Percentiles rank a stretch among this genome's conserved stretches.
Evolutionary conservation across 2,797 vertebrate genomes (phyloP).

Genomic region (Ambastaia sidthimunki): DNA sequence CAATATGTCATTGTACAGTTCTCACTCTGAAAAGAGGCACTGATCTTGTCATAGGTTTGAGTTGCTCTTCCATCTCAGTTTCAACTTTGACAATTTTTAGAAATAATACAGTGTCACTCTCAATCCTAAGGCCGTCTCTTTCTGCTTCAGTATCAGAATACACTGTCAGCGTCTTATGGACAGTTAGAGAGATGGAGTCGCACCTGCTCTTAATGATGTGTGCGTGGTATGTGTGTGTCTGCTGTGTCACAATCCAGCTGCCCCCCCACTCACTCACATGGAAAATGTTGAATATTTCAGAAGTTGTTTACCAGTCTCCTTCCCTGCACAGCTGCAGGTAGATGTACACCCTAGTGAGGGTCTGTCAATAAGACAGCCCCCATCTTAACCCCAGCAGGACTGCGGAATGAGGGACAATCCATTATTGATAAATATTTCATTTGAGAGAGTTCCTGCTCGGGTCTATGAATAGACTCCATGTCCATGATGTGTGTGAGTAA

Average conservation of each 20-base stretch:
- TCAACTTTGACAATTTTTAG: constrained; percentile 41
- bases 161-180: constrained; percentile 49
- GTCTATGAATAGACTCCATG: constrained; percentile 5
- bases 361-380: constrained; percentile 33
- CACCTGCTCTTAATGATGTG: constrained; percentile 50
- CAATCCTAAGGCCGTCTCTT: constrained; percentile 19
- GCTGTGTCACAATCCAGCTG: constrained; percentile 41
- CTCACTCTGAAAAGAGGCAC: background rate
- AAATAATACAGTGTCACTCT: constrained; percentile 25
- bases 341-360: constrained; percentile 26
- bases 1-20: constrained; percentile 14
- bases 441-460: constrained; percentile 6
- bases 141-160: constrained; percentile 40
- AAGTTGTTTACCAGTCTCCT: constrained; percentile 25
- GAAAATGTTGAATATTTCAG: constrained; percentile 43
- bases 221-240: constrained; percentile 27
- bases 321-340: constrained; percentile 1
- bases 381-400: constrained; percentile 42
- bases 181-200: constrained; percentile 37
- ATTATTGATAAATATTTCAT: constrained; percentile 53
- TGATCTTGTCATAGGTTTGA: constrained; percentile 3
- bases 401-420: constrained; percentile 34
- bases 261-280: constrained; percentile 10
- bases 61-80: constrained; percentile 26
- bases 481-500: background rate